Evolutionary conservation across 2,113 vertebrate species (phyloP), one percentile per base, ranked within the genome.

Genomic region (Irena cyanogastra): DNA sequence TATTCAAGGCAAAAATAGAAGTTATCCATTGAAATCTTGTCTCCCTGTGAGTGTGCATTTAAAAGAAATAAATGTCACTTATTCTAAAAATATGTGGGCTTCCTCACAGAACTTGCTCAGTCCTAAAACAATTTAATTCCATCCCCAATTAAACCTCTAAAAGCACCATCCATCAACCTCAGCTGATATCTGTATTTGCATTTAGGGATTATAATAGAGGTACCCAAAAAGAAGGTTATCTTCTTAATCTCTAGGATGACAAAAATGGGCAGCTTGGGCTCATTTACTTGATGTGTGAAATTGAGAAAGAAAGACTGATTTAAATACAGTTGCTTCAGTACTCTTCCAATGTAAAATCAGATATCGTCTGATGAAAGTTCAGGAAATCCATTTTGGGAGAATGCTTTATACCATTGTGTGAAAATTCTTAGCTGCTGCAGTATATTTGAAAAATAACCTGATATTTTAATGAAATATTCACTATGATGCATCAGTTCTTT

Each of bases 61-160:
- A 95, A 95, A 94, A 94, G 95, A 92, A 94, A 96, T 95, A 94
- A 93, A 94, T 87, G 94, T 92, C 91, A 95, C 87, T 94, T 96
- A 71, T 69, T 75, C 41, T 74, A 82, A 85, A 97, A 96, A 93
- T 91, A 97, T 79, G 74, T 77, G 37, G 50, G 65, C 79, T 96
- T 95, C 41, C 77, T 71, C 72, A 23, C 64, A 81, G 80, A 91
- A 95, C 77, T 93, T 94, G 92, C 95, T 92, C 93, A 96, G 83
- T 90, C 64, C 52, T 97, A 64, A 89, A 94, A 66, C 91, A 90
- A 78, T 95, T 95, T 83, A 83, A 94, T 96, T 96, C 85, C 71
- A 89, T 88, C 90, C 83, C 69, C 91, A 94, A 89, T 97, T 94
- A 97, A 96, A 75, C 80, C 91, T 92, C 74, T 95, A 94, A 95